phyloP scores from a whole-genome alignment of 2,797 vertebrate species.

The Babyrousa celebensis region DNA sequence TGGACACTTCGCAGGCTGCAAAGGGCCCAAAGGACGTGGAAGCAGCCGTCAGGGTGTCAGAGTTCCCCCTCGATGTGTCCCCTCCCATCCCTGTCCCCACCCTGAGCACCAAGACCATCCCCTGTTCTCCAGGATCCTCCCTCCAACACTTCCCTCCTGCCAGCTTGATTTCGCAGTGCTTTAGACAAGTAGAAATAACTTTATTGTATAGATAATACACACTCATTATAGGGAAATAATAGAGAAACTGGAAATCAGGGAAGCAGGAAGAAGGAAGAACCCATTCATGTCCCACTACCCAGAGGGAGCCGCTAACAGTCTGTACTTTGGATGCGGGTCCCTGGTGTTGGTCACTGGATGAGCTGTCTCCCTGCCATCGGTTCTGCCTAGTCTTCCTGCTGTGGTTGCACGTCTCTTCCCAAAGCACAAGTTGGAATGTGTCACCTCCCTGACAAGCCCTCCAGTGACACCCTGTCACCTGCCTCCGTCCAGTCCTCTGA shows the following conservation, averaged over 20 bases:
- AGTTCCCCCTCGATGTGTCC: neutral
- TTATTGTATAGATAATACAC: slow-evolving; percentile 43
- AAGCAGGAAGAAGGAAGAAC: neutral
- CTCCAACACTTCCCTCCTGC: neutral
- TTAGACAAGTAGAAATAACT: slow-evolving; percentile 31
- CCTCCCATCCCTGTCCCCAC: neutral
- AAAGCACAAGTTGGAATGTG: neutral
- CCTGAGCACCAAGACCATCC: neutral
- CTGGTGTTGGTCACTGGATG: neutral
- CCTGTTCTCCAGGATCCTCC: neutral
- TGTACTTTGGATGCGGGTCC: neutral
- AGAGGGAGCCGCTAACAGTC: neutral
- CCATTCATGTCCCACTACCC: neutral
- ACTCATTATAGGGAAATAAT: neutral
- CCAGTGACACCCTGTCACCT: neutral
- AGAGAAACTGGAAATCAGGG: slow-evolving; percentile 34
- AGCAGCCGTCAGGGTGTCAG: accelerated
- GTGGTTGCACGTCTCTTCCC: neutral
- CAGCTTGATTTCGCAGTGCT: slow-evolving; percentile 29
- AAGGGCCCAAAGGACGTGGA: neutral
- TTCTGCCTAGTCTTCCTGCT: neutral
- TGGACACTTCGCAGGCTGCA: neutral
- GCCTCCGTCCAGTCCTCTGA: neutral
- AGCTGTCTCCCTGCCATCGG: neutral
- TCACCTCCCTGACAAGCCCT: neutral